Conservation (phyloP, 2,888 invertebrate genomes). For the Drosophila anceps region DNA sequence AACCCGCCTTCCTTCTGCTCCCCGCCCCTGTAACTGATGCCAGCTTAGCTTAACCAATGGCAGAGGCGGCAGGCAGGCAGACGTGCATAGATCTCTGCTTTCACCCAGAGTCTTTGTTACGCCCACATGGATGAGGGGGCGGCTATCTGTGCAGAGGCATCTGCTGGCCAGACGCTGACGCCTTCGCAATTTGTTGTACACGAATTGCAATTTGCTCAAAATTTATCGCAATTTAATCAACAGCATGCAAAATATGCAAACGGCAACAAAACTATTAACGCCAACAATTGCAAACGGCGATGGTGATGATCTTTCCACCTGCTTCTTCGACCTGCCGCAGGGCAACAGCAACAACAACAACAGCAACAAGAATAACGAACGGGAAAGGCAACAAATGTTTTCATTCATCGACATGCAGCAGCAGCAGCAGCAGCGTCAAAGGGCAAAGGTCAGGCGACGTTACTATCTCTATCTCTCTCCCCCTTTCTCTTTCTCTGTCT, state of each 20-base stretch:
- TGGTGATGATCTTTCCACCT: slow-evolving; percentile 71
- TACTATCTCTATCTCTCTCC: background rate
- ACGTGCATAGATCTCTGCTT: slow-evolving; percentile 30
- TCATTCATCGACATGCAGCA: slow-evolving; percentile 47
- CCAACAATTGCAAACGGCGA: slow-evolving; percentile 64
- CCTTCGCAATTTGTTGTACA: slow-evolving; percentile 76
- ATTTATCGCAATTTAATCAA: slow-evolving; percentile 79
- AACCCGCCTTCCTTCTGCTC: background rate
- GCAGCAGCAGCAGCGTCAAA: slow-evolving; percentile 12
- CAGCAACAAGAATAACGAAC: slow-evolving; percentile 22
- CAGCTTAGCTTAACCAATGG: background rate
- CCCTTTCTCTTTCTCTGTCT: background rate
- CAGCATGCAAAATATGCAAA: slow-evolving; percentile 64
- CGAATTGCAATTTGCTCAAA: slow-evolving; percentile 77
- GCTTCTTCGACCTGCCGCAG: slow-evolving; percentile 55
- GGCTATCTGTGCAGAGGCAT: slow-evolving; percentile 30
- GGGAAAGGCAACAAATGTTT: slow-evolving; percentile 54
- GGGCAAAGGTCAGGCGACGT: slow-evolving; percentile 43
- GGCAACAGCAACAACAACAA: slow-evolving; percentile 22
- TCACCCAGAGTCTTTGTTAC: slow-evolving; percentile 36
- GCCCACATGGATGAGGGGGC: slow-evolving; percentile 35
- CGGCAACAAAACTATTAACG: slow-evolving; percentile 70
- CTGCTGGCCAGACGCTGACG: slow-evolving; percentile 59
- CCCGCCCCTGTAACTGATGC: slow-evolving; percentile 40
- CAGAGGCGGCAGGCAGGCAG: background rate